Conservation (phyloP, 2,797 vertebrate genomes). For the Spinibarbus caldwelli region DNA sequence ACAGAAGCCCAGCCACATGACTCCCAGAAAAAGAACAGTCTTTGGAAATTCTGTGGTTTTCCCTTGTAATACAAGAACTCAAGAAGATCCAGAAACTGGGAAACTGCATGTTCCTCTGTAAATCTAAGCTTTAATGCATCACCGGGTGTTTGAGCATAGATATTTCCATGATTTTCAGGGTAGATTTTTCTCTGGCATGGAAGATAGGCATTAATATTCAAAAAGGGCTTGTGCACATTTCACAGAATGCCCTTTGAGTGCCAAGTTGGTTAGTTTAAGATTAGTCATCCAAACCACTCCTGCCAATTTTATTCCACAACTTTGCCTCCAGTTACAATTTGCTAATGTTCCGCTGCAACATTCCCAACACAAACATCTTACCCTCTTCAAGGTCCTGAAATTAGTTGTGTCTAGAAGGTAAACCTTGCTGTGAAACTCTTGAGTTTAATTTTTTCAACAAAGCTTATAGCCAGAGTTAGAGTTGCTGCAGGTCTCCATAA, state of each 20-base stretch:
- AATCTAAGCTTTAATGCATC: slow-evolving; percentile 22
- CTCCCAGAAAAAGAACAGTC: background rate
- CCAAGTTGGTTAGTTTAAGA: slow-evolving; percentile 20
- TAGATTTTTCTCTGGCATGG: slow-evolving; percentile 9
- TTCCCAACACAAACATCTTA: slow-evolving; percentile 14
- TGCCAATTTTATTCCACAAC: slow-evolving; percentile 3
- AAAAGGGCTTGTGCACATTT: slow-evolving; percentile 12
- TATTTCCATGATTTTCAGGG: slow-evolving; percentile 35
- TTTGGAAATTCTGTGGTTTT: slow-evolving; percentile 36
- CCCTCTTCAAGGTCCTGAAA: slow-evolving; percentile 22
- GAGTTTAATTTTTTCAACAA: background rate
- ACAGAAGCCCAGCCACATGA: background rate
- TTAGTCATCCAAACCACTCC: slow-evolving; percentile 11
- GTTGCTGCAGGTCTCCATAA: background rate
- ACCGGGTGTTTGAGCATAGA: slow-evolving; percentile 4
- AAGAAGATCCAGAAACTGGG: slow-evolving; percentile 7
- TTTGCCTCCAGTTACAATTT: slow-evolving; percentile 21
- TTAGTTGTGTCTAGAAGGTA: background rate
- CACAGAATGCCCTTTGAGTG: background rate
- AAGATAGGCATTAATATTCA: slow-evolving; percentile 14
- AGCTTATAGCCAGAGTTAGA: background rate
- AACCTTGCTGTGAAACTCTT: background rate
- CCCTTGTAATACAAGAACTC: slow-evolving; percentile 19
- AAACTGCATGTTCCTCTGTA: slow-evolving; percentile 17
- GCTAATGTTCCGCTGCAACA: background rate